Evolutionary conservation across 2,888 invertebrate species (phyloP).

Genomic region (Agrochola circellaris): DNA sequence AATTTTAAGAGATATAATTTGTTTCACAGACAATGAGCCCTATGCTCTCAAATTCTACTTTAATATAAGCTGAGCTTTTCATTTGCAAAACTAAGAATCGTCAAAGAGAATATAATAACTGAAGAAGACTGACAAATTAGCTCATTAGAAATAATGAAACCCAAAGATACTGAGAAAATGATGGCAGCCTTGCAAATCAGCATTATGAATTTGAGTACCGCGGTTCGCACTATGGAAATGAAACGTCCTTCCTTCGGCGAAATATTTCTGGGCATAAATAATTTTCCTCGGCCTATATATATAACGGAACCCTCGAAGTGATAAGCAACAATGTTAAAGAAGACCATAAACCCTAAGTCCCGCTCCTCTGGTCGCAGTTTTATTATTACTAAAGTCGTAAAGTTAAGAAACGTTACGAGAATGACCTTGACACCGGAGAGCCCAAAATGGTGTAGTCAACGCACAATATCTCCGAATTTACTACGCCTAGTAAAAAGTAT

Average conservation of each 20-base stretch:
- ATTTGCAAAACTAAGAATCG: constrained; percentile 16
- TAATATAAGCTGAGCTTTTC: constrained; percentile 7
- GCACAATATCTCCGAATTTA: constrained; percentile 67
- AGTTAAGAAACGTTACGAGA: constrained; percentile 71
- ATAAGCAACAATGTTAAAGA: constrained; percentile 62
- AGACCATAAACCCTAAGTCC: constrained; percentile 70
- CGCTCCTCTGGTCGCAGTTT: constrained; percentile 69
- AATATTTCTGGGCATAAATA: constrained; percentile 59
- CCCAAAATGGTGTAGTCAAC: constrained; percentile 57
- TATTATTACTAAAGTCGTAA: constrained; percentile 73
- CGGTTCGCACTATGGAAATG: constrained; percentile 57
- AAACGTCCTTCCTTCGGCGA: constrained; percentile 40
- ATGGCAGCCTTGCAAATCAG: constrained; percentile 60
- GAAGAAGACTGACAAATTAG: constrained; percentile 43
- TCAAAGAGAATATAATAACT: constrained; percentile 33
- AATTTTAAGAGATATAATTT: not conserved
- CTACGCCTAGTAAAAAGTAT: constrained; percentile 65
- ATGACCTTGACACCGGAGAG: constrained; percentile 62
- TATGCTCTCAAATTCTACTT: constrained; percentile 1
- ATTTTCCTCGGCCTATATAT: constrained; percentile 47
- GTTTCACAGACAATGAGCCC: not conserved
- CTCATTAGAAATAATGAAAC: constrained; percentile 52
- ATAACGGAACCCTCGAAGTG: constrained; percentile 53
- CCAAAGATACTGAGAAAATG: constrained; percentile 50
- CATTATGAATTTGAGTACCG: constrained; percentile 51